Conservation (phyloP, 2,797 vertebrate genomes). For the Falco rusticolus region DNA sequence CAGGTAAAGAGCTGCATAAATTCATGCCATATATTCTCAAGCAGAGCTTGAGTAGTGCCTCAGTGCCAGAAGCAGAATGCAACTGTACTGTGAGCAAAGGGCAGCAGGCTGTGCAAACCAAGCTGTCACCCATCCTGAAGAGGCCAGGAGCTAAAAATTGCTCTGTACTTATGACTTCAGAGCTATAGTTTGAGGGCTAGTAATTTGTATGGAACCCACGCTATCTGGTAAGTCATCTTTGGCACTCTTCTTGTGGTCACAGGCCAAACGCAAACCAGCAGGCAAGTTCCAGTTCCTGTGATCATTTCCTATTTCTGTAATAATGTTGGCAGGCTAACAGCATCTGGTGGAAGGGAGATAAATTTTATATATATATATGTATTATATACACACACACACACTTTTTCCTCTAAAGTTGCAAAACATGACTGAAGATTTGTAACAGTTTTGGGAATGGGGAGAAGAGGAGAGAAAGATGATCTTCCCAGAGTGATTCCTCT, state of each 20-base stretch:
- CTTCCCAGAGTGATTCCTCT: not conserved
- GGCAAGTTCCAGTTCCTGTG: not conserved
- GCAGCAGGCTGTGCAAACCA: not conserved
- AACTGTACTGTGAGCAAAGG: not conserved
- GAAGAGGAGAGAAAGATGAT: not conserved
- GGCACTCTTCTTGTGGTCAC: not conserved
- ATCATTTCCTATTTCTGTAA: not conserved
- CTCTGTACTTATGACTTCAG: not conserved
- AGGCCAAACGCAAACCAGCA: conserved; percentile 13
- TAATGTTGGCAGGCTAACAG: not conserved
- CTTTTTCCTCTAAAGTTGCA: not conserved
- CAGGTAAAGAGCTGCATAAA: not conserved
- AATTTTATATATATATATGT: not conserved
- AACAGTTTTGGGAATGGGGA: not conserved
- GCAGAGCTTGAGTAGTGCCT: not conserved
- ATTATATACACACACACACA: too few relatives aligned
- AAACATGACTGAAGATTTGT: not conserved
- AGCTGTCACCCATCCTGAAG: not conserved
- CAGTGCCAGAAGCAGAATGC: not conserved
- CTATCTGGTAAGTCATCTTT: not conserved
- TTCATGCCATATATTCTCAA: not conserved
- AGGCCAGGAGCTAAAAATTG: not conserved
- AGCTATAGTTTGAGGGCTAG: not conserved
- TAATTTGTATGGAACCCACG: not conserved
- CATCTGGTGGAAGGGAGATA: not conserved